Evolutionary conservation across 2,113 vertebrate species (phyloP).

Genomic region (Zootoca vivipara): DNA sequence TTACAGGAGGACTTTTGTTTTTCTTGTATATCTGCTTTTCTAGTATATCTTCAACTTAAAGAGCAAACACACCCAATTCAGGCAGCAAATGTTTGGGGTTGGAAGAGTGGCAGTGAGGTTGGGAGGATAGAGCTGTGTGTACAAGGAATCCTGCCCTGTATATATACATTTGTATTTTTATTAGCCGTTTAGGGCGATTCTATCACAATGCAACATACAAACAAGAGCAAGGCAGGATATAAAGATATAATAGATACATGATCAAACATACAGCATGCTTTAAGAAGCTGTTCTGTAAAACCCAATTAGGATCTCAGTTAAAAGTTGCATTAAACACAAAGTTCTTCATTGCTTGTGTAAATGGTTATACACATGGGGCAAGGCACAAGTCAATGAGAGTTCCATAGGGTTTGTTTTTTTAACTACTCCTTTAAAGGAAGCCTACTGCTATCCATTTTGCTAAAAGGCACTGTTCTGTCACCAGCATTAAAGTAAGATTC

Average conservation of each 20-base stretch:
- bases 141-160: no score
- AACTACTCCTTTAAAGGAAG: not conserved
- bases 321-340: not conserved
- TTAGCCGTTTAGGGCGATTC: not conserved
- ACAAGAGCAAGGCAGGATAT: not conserved
- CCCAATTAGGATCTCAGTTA: not conserved
- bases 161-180: no score
- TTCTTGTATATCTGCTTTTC: not conserved
- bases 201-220: not conserved
- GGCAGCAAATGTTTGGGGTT: not conserved
- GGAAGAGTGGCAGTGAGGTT: not conserved
- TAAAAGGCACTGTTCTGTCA: not conserved
- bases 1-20: not conserved
- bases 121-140: not conserved
- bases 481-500: not conserved
- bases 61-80: not conserved
- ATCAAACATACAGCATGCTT: not conserved
- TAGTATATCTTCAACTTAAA: not conserved
- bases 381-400: not conserved
- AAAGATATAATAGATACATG: not conserved
- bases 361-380: not conserved
- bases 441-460: not conserved
- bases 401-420: not conserved
- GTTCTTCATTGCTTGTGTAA: not conserved
- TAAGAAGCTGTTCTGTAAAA: not conserved